Base-by-base conservation (phyloP, 1,140 invertebrate species). In the Euwallacea similis region DNA sequence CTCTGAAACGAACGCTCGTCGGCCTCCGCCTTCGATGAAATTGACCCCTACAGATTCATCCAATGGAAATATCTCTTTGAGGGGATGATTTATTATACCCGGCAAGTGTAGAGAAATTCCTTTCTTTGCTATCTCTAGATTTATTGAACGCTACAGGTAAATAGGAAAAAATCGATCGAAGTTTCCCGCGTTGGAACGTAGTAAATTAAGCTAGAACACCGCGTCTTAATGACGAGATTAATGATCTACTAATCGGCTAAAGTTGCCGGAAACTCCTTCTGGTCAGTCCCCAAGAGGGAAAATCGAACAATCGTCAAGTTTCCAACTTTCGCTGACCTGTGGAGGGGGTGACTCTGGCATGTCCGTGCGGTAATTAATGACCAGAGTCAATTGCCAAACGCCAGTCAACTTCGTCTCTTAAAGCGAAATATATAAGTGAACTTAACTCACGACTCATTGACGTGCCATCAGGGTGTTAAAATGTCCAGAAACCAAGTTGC, bases 171-270 rank as follows among this genome's bases (percentile, higher is more conserved):
- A 50, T 50, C 13, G 13, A 50, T 10, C 9, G 9, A 46, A 50
- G 13, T 50, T 13, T 11, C 46, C 13, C 2, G 46, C 13, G 0
- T 10, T 50, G 9, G 6, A 50, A 33, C 21, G 21, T 50, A 50
- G 9, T 50, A 50, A 50, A 10, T 50, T 50, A 2, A 13, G 46
- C 6, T 13, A 50, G 46, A 13, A 7, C 6, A 11, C 46, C 9
- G 13, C 59, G 59, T 13, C 21, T 61, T 11, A 61, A 61, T 61
- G 42, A 11, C 9, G 59, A 61, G 59, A 61, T 61, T 42, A 61
- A 61, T 61, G 59, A 61, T 61, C 42, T 61, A 58, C 59, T 61
- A 61, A 61, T 61, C 59, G 59, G 21, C 46, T 13, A 13, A 50
- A 50, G 9, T 50, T 50, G 6, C 9, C 46, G 9, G 13, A 50